Evolutionary conservation across 2,888 invertebrate species (phyloP), one percentile per base, ranked within the genome.

Genomic region (Brachynemurus nebulosus): DNA sequence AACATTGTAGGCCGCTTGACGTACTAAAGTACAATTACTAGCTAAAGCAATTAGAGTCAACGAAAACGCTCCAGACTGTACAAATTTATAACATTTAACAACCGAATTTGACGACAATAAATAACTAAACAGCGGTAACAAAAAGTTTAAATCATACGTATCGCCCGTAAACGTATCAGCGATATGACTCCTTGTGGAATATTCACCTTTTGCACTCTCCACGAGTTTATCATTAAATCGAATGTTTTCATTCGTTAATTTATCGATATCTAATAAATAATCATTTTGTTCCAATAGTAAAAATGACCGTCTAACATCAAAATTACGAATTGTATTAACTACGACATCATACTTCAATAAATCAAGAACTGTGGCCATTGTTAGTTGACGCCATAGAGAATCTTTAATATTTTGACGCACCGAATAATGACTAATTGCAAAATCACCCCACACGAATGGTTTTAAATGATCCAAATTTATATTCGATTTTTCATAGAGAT

Each of bases 361-460:
- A 46, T 80, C 79, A 49, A 90, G 64, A 2, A 88, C 76, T 62
- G 85, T 80, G 37, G 74, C 72, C 16, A 79, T 72, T 21, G 79
- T 76, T 0, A 85, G 81, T 59, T 84, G 82, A 45, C 79, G 73
- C 71, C 78, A 76, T 6, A 84, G 57, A 16, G 73, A 75, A 41
- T 68, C 69, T 23, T 71, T 69, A 1, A 67, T 59, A 40, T 70
- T 68, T 12, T 72, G 70, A 40, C 74, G 68, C 0, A 86, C 70
- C 2, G 84, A 78, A 57, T 86, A 88, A 59, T 85, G 78, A 41
- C 76, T 76, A 1, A 83, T 77, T 0, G 88, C 90, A 2, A 82
- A 76, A 57, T 78, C 77, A 1, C 90, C 89, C 82, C 86, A 92
- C 1, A 91, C 66, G 55, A 83, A 85, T 0, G 91, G 91, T 49